A percentile compares a stretch with the other conserved stretches of the same genome.
Conservation (phyloP, 2,797 vertebrate species). For the Jordanella pulchra region DNA sequence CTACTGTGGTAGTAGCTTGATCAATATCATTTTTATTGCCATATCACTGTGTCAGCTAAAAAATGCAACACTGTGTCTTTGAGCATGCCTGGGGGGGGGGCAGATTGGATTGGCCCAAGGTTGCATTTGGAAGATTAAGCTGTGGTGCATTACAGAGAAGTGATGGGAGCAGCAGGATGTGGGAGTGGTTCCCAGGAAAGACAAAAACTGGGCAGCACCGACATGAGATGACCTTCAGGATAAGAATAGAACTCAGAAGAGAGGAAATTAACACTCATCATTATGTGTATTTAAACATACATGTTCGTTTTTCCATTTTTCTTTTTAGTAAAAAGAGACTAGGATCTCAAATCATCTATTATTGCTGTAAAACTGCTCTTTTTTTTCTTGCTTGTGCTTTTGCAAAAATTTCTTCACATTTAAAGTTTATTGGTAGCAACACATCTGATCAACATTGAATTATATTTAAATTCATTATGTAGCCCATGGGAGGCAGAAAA, state of each 20-base stretch:
- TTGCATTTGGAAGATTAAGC: constrained; percentile 78
- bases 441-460: constrained; percentile 29
- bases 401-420: constrained; percentile 33
- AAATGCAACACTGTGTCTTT: constrained; percentile 54
- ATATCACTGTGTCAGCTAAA: constrained; percentile 36
- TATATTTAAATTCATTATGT: constrained; percentile 14
- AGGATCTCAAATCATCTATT: constrained; percentile 60
- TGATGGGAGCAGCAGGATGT: constrained; percentile 56
- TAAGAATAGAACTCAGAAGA: constrained; percentile 64
- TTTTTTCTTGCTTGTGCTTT: constrained; percentile 7
- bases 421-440: background rate
- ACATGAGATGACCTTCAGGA: constrained; percentile 73
- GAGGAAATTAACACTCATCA: constrained; percentile 65
- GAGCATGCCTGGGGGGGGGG: constrained; percentile 40
- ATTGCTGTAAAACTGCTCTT: constrained; percentile 36
- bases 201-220: constrained; percentile 55
- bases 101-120: constrained; percentile 64
- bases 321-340: constrained; percentile 29
- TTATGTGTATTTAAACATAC: constrained; percentile 40
- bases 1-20: constrained; percentile 2
- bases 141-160: constrained; percentile 64
- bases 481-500: constrained; percentile 22
- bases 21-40: constrained; percentile 30
- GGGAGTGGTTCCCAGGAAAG: constrained; percentile 66
- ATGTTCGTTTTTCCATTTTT: constrained; percentile 21